Percentiles rank a stretch among this genome's conserved stretches.
Evolutionary conservation across 2,113 vertebrate genomes (phyloP).

Genomic region (Pterocles gutturalis): DNA sequence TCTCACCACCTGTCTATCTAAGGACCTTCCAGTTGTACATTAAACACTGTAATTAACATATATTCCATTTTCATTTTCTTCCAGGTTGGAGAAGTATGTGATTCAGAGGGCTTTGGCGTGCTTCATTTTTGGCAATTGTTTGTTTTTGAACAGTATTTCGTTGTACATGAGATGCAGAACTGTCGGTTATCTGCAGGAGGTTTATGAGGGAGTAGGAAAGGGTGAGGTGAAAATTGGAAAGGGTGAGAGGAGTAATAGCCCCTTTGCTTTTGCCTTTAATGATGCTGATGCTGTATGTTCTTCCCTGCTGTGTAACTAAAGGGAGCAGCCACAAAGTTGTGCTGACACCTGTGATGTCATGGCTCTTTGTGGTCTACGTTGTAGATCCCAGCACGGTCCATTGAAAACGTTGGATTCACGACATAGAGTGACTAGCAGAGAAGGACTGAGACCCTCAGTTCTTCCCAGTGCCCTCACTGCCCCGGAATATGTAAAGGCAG

Average conservation of each 20-base stretch:
- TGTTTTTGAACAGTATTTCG: not conserved
- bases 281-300: not conserved
- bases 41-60: not conserved
- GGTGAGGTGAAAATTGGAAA: not conserved
- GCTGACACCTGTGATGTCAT: not conserved
- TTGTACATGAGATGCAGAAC: not conserved
- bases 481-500: not conserved
- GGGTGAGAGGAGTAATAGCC: not conserved
- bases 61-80: not conserved
- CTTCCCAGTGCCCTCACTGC: not conserved
- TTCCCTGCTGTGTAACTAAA: not conserved
- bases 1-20: not conserved
- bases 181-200: not conserved
- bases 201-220: not conserved
- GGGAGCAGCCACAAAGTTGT: not conserved
- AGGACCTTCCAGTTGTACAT: not conserved
- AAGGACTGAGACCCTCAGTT: not conserved
- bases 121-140: not conserved
- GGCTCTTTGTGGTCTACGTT: not conserved
- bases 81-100: not conserved
- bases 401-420: not conserved
- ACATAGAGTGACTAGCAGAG: not conserved
- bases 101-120: not conserved
- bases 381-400: rapidly evolving
- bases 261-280: not conserved